Evolutionary conservation across 2,797 vertebrate species (phyloP), one percentile per base, ranked within the genome.

Genomic region (Numenius phaeopus): DNA sequence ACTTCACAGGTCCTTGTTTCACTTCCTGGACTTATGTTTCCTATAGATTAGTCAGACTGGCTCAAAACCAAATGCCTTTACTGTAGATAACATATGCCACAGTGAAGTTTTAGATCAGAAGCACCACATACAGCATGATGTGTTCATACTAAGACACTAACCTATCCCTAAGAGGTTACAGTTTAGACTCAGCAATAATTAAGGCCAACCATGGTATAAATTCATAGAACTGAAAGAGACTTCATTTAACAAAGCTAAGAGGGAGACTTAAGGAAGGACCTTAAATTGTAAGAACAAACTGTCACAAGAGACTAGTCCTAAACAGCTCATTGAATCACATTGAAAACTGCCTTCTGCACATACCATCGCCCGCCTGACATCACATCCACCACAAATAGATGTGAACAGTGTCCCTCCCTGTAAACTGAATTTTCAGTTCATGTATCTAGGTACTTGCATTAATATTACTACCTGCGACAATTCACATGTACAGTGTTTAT

Each of bases 71-170:
- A 89, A 44, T 10, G 26, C 30, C 37, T 83, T 66, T 32, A 37
- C 37, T 42, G 37, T 21, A 49, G n/a, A 37, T 7, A 84, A 26
- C 62, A 75, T 37, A 34, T 8, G 4, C 37, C 18, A 22, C 0
- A 58, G 37, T 22, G 46, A 20, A 57, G 22, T n/a, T 78, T 64
- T 9, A 20, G 39, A 77, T 16, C 16, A 79, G 61, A 86, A 87
- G 59, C 59, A 64, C 8, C 24, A 34, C 5, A 4, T 7, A 22
- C 5, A 67, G 19, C 22, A 47, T 4, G 11, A 64, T 14, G 9
- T 2, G 1, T 44, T 64, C 1, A 0, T 14, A 4, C 70, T 75
- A 18, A 12, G 29, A 37, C 55, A 66, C 15, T 16, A 70, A 37
- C 20, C 26, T 39, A 21, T 12, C 49, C 22, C 32, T 66, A 39